Evolutionary conservation across 2,797 vertebrate genomes (phyloP), one percentile per base, ranked within the genome.

Genomic region (Agapornis canus): DNA sequence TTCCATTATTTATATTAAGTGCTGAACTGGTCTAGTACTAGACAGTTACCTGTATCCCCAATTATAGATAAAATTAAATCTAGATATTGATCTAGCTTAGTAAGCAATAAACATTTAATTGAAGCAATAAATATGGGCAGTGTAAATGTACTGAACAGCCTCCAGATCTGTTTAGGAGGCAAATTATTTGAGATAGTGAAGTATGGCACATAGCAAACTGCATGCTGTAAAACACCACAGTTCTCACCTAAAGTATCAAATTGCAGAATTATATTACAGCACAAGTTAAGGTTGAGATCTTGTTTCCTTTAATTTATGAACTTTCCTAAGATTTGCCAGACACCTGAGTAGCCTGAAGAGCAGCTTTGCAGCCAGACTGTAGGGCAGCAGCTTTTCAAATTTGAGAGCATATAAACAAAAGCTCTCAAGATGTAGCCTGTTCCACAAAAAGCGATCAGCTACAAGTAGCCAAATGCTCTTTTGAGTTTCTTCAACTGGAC

Each of bases 231-330:
- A 93, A 51, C 66, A 75, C 10, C 35, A 48, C 18, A 52, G 64
- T 31, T 69, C 57, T 49, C 45, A 65, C 39, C 64, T 72, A 6
- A 40, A 81, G 25, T 23, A 68, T 71, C 69, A n/a, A 48, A 37
- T 64, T 86, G 37, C 57, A 90, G 77, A 86, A 86, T 79, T 75
- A 8, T 42, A 69, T 92, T 90, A 69, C 83, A 89, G 90, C 51
- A 84, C 70, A 52, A 61, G 45, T 72, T 82, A 45, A 68, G 26
- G 17, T 56, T 1, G 1, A 84, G 45, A 51, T 83, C 73, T 71
- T 75, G 16, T 82, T 96, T 81, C 65, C 35, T 35, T 52, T 81
- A 29, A 73, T 59, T 69, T 37, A 32, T 9, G 5, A 51, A 8
- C 61, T 69, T 68, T 73, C 32, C 7, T 31, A 79, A 66, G 39